These are phyloP conservation scores for Cryptosula pallasiana DNA, from an alignment of 2,888 invertebrate genomes.

Conservation along the genomic window DNA sequence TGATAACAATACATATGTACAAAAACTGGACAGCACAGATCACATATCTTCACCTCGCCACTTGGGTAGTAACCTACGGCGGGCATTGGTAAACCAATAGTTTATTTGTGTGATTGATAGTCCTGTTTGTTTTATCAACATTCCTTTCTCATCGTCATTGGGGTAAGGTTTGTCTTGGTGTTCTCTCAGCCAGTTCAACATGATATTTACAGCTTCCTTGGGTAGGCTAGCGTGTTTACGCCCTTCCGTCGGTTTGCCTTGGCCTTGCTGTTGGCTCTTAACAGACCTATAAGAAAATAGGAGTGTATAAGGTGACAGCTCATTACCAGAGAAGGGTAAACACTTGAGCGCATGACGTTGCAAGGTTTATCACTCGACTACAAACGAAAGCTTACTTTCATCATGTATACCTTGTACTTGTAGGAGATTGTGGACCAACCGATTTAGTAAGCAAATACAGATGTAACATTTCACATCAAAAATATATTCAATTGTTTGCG, in stretches of 20 bases:
- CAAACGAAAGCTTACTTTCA: too few species aligned
- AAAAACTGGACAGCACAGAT: not conserved
- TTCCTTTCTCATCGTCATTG: constrained; percentile 52
- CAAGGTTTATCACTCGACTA: too few species aligned
- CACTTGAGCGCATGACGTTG: too few species aligned
- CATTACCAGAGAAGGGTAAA: too few species aligned
- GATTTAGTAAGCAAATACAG: too few species aligned
- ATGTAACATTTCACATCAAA: too few species aligned
- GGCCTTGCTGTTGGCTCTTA: constrained; percentile 15
- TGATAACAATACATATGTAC: not conserved
- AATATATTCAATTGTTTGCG: too few species aligned
- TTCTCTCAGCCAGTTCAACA: constrained; percentile 51
- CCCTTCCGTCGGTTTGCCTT: constrained; percentile 19
- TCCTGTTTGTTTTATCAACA: constrained; percentile 50
- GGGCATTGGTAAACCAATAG: constrained; percentile 54
- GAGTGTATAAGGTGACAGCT: too few species aligned
- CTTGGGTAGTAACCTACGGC: constrained; percentile 52
- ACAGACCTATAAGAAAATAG: constrained; percentile 4
- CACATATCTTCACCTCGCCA: constrained; percentile 34
- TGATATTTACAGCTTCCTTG: constrained; percentile 51
- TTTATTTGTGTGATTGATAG: constrained; percentile 53
- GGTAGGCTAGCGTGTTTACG: constrained; percentile 46
- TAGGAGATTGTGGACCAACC: too few species aligned
- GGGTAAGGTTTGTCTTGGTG: constrained; percentile 54
- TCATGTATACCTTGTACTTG: too few species aligned